phyloP scores from a whole-genome alignment of 2,888 invertebrate species.

The Drosophila suboccidentalis region DNA sequence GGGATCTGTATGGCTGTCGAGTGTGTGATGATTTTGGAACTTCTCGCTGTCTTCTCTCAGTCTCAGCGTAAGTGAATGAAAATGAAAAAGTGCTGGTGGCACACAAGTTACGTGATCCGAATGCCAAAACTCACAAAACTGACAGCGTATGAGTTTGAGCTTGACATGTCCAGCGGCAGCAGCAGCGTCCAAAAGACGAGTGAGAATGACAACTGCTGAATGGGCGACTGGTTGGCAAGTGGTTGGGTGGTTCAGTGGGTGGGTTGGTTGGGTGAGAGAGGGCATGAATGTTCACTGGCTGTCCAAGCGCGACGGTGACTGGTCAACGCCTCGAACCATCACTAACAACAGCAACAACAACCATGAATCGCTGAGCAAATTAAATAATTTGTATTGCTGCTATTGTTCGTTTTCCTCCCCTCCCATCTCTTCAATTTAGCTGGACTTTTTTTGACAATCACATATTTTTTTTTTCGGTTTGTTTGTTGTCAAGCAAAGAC shows the following conservation, averaged over 20 bases:
- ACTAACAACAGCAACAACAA: slow-evolving; percentile 8
- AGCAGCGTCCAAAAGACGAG: slow-evolving; percentile 13
- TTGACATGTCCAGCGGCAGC: slow-evolving; percentile 19
- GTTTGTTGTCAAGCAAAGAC: slow-evolving; percentile 26
- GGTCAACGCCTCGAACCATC: slow-evolving; percentile 23
- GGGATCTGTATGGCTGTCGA: background rate
- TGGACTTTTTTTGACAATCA: slow-evolving; percentile 15
- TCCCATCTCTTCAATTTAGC: slow-evolving; percentile 3
- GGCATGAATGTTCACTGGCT: slow-evolving; percentile 10
- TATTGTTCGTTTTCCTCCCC: slow-evolving; percentile 53
- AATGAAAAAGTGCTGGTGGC: slow-evolving; percentile 77
- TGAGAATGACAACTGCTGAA: slow-evolving; percentile 54
- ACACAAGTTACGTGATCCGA: slow-evolving; percentile 73
- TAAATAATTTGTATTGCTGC: slow-evolving; percentile 74
- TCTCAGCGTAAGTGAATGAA: slow-evolving; percentile 74
- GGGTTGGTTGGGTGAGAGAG: slow-evolving; percentile 15
- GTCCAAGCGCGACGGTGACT: slow-evolving; percentile 21
- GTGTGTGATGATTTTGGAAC: slow-evolving; percentile 22
- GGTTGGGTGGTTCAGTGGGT: slow-evolving; percentile 3
- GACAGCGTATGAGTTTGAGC: slow-evolving; percentile 38
- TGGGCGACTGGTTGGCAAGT: slow-evolving; percentile 34
- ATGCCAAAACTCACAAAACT: slow-evolving; percentile 35
- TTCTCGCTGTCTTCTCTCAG: background rate
- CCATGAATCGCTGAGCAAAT: slow-evolving; percentile 50
- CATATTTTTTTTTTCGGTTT: slow-evolving; percentile 5